phyloP scores from a whole-genome alignment of 1,140 invertebrate genomes.

The Homarus americanus region DNA sequence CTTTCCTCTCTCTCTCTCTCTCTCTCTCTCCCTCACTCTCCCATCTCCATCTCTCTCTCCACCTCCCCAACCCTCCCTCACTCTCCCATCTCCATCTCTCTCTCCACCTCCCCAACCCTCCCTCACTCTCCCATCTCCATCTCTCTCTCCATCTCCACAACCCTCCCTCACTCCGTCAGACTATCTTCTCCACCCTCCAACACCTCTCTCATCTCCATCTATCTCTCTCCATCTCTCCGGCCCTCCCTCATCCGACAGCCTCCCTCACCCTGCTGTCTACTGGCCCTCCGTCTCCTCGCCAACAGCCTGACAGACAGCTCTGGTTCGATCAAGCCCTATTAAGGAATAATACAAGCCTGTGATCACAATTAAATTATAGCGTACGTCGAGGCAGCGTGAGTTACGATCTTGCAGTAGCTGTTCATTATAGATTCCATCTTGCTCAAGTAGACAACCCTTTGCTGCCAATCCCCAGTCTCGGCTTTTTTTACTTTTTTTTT shows the following conservation, averaged over 20 bases:
- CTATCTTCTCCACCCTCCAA: background rate
- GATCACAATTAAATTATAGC: background rate
- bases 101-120: background rate
- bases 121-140: background rate
- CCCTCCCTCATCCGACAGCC: background rate
- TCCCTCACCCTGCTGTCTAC: too few relatives aligned
- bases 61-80: background rate
- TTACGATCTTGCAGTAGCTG: background rate
- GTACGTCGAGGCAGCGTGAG: background rate
- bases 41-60: background rate
- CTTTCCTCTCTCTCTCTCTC: background rate
- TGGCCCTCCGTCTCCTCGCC: background rate
- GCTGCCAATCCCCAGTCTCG: background rate
- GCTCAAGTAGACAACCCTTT: background rate
- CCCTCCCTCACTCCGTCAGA: background rate
- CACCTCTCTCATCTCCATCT: background rate
- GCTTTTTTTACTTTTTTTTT: too few relatives aligned
- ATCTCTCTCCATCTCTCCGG: background rate
- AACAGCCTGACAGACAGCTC: conserved; percentile 35
- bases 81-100: background rate
- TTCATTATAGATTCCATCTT: background rate
- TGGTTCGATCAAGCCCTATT: conserved; percentile 26
- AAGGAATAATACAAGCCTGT: conserved; percentile 8
- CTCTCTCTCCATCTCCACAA: background rate
- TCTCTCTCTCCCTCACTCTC: background rate